Evolutionary conservation across 2,888 invertebrate species (phyloP).

Genomic region (Tanypteryx hageni): DNA sequence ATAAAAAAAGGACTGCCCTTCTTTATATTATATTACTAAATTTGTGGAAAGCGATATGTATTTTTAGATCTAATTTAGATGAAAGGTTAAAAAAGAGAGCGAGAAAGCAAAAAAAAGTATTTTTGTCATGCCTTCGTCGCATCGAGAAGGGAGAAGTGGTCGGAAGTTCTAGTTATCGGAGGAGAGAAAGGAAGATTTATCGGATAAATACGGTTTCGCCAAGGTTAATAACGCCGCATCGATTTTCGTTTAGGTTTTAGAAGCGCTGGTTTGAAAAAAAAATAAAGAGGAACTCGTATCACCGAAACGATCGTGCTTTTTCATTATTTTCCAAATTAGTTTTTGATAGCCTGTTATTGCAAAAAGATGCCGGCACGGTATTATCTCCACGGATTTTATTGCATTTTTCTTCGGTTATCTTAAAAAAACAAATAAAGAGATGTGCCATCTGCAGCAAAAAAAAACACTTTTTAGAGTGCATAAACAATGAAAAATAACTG

Average conservation of each 20-base stretch:
- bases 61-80: slow-evolving; percentile 32
- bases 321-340: background rate
- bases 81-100: background rate
- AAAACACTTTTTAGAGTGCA: no score
- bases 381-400: background rate
- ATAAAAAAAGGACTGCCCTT: background rate
- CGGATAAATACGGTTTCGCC: slow-evolving; percentile 35
- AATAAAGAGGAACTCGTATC: background rate
- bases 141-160: background rate
- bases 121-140: background rate
- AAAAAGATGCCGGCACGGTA: background rate
- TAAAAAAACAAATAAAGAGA: no score
- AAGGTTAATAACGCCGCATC: slow-evolving; percentile 42
- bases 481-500: no score
- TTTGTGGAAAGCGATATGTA: background rate
- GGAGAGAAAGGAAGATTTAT: background rate
- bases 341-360: background rate
- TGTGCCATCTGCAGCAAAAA: no score
- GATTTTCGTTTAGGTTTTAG: slow-evolving; percentile 31
- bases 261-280: background rate
- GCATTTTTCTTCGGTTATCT: no score
- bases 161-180: slow-evolving; percentile 35
- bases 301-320: background rate
- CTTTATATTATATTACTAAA: background rate
- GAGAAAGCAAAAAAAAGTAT: slow-evolving; percentile 10